Conservation (phyloP, 2,888 invertebrate species). For the Brachypalpus laphriformis region DNA sequence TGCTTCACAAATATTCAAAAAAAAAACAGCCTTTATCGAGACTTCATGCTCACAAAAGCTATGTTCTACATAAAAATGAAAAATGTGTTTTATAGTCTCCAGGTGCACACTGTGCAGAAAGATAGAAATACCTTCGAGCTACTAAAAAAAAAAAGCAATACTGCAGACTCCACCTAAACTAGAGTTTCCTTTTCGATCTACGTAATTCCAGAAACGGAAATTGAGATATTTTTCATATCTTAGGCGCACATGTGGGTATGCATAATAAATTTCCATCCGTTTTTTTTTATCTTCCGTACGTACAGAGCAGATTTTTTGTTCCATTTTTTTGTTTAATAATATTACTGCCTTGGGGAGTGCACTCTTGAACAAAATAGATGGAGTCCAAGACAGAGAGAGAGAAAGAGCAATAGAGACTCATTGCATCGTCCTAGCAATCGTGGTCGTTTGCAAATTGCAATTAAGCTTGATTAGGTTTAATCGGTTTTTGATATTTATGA, state of each 20-base stretch:
- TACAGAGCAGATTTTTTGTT: slow-evolving; percentile 3
- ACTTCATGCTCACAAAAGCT: slow-evolving; percentile 45
- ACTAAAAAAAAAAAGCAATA: slow-evolving; percentile 12
- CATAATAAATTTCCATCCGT: slow-evolving; percentile 69
- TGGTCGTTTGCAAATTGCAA: slow-evolving; percentile 75
- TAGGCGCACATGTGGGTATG: slow-evolving; percentile 75
- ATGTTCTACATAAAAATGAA: slow-evolving; percentile 73
- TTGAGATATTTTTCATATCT: slow-evolving; percentile 79
- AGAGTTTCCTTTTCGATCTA: slow-evolving; percentile 34
- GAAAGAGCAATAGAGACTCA: not conserved
- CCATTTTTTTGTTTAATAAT: slow-evolving; percentile 22
- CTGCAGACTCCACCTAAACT: slow-evolving; percentile 26
- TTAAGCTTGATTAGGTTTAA: slow-evolving; percentile 79
- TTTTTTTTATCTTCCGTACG: slow-evolving; percentile 6
- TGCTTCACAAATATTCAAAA: slow-evolving; percentile 1
- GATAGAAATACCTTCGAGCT: slow-evolving; percentile 56
- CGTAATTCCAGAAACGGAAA: slow-evolving; percentile 77
- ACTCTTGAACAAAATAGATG: slow-evolving; percentile 13
- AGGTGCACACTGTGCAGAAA: slow-evolving; percentile 61
- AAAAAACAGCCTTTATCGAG: not conserved
- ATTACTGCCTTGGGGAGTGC: slow-evolving; percentile 67
- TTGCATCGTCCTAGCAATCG: slow-evolving; percentile 46
- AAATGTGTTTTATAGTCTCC: slow-evolving; percentile 73
- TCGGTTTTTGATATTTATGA: slow-evolving; percentile 78
- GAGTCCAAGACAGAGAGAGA: slow-evolving; percentile 6